Evolutionary conservation across 2,113 vertebrate species (phyloP), one percentile per base, ranked within the genome.

Genomic region (Baryphthengus martii): DNA sequence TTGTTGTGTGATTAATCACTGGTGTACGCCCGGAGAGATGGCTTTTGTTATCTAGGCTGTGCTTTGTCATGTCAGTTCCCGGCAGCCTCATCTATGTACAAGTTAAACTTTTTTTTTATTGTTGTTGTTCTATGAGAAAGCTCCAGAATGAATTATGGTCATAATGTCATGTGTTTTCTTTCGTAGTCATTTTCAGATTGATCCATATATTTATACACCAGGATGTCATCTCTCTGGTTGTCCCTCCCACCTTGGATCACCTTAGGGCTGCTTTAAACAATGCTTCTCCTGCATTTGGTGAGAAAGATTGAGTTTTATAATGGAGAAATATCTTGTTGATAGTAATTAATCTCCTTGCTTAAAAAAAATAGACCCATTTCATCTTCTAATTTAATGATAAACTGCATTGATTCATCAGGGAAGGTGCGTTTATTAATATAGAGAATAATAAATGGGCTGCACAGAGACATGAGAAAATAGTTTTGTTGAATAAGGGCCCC

Each of bases 381-480:
- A 53, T 71, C 77, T 66, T 79, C 88, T 95, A 96, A 97, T 94
- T 96, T 95, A 95, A 95, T 94, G 96, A 96, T 42, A 86, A 96
- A 92, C 96, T 88, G 80, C 53, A 81, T 59, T 76, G 73, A 62
- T 91, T 97, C 93, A 80, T 95, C 76, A 76, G 86, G 59, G 93
- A 93, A 93, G 56, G 76, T 93, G 49, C 12, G 50, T 87, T 93
- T 87, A 93, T 94, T 94, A 95, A 86, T 40, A 92, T 72, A 81
- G 44, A 70, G 28, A 58, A 85, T 91, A 94, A 90, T 13, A 93
- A 87, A 82, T 74, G 78, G 37, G 52, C 56, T 94, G 68, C 26
- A 73, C 74, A 78, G 44, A 89, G 84, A 80, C 37, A 89, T 2
- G 71, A 88, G 79, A 95, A 95, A 96, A 96, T 81, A 88, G 26